Base-by-base conservation (phyloP, 53 echinoderm and acorn worm species). In the Crossaster papposus region DNA sequence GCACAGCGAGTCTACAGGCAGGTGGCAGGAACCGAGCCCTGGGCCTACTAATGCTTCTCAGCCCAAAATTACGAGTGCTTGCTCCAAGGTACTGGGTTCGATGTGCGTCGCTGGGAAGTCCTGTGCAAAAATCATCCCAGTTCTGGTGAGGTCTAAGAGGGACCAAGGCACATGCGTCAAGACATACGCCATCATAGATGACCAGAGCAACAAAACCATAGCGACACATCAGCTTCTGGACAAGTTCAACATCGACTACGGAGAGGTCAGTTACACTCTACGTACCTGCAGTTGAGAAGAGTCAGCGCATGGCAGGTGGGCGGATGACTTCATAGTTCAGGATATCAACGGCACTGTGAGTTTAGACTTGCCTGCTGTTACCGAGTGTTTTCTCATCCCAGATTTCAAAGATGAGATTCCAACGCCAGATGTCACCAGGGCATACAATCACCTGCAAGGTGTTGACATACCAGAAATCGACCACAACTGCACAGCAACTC, bases 161-260 rank as follows among this genome's bases (percentile, higher is more conserved):
- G n/a, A n/a, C n/a, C n/a, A n/a, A n/a, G n/a, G n/a, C n/a, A n/a
- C n/a, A n/a, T n/a, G n/a, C n/a, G 68, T 68, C 28, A 68, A 68
- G 68, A 68, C 36, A 62, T 81, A 81, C 24, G 62, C 36, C 1
- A 30, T 81, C 28, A 81, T 81, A 30, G 82, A 81, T 22, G 82
- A 81, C 1, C 82, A 81, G 20, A 81, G 82, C 26, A 81, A 81
- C 28, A 81, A 81, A 11, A 62, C 82, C 2, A 31, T 81, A n/a
- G 58, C 64, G 4, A 35, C 32, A 23, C 58, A 32, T 24, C 58
- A 58, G 63, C 28, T 81, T 1, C 64, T 81, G 11, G 63, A 81
- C 58, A 30, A 62, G 62, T 58, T 81, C 13, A n/a, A 30, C 17
- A 58, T 35, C 11, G 17, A 51, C 51, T 51, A 54, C 29, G 30